Evolutionary conservation across 2,113 vertebrate genomes (phyloP).

Genomic region (Smithornis capensis): DNA sequence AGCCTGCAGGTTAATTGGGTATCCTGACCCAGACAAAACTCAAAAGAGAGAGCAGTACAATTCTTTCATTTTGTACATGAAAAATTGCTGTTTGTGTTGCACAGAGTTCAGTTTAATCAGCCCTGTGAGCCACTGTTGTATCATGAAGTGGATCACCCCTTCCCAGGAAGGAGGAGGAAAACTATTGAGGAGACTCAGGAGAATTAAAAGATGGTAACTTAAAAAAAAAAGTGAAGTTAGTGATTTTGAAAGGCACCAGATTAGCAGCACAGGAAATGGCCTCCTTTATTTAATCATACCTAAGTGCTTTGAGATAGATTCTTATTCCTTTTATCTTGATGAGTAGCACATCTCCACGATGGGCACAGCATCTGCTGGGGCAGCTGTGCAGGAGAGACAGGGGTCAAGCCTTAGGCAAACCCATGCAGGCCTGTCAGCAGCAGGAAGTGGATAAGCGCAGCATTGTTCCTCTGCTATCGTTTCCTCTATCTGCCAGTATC

Average conservation of each 20-base stretch:
- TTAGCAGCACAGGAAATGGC: constrained; percentile 62
- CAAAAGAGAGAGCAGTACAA: constrained; percentile 60
- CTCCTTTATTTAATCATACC: constrained; percentile 62
- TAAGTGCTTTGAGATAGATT: constrained; percentile 64
- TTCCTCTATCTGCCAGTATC: not conserved
- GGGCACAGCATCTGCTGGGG: constrained; percentile 35
- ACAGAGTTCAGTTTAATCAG: constrained; percentile 67
- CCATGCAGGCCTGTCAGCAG: constrained; percentile 8
- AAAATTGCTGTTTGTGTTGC: constrained; percentile 59
- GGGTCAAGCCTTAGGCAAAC: constrained; percentile 39
- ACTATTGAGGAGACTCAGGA: constrained; percentile 20
- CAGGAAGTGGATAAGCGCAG: not conserved
- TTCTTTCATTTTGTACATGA: constrained; percentile 59
- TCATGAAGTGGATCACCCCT: constrained; percentile 46
- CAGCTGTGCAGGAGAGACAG: constrained; percentile 46
- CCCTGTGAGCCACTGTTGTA: constrained; percentile 32
- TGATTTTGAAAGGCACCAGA: constrained; percentile 60
- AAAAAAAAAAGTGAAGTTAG: constrained; percentile 48
- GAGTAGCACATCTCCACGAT: constrained; percentile 27
- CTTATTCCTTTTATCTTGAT: constrained; percentile 62
- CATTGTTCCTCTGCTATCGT: not conserved
- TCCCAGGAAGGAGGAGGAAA: constrained; percentile 43
- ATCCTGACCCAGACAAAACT: constrained; percentile 68
- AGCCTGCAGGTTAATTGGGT: constrained; percentile 69
- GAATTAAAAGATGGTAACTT: constrained; percentile 50